Conservation (phyloP, 2,113 vertebrate genomes). For the Chrysochloris asiatica region DNA sequence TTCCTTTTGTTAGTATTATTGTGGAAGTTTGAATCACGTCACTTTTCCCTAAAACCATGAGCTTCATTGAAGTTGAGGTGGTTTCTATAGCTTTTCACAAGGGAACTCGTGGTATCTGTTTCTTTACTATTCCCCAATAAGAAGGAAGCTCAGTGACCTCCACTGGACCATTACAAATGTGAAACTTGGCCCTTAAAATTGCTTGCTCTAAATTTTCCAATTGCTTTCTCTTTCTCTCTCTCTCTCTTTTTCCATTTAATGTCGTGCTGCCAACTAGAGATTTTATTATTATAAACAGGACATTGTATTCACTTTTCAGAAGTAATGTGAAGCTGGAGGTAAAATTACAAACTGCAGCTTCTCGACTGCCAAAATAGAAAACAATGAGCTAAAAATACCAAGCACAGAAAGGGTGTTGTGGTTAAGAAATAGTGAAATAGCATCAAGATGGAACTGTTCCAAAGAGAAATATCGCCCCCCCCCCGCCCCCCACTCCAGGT, state of each 20-base stretch:
- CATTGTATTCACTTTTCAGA: slow-evolving; percentile 90
- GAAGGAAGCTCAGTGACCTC: slow-evolving; percentile 86
- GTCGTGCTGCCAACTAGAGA: slow-evolving; percentile 87
- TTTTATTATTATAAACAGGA: slow-evolving; percentile 92
- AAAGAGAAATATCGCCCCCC: slow-evolving; percentile 69
- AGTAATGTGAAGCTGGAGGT: slow-evolving; percentile 89
- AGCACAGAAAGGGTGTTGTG: slow-evolving; percentile 82
- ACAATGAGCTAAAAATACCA: slow-evolving; percentile 90
- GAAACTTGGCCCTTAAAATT: slow-evolving; percentile 88
- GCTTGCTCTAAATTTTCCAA: slow-evolving; percentile 90
- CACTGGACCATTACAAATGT: slow-evolving; percentile 87
- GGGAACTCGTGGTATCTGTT: slow-evolving; percentile 80
- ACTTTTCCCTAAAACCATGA: slow-evolving; percentile 72
- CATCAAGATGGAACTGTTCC: slow-evolving; percentile 75
- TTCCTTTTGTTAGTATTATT: slow-evolving; percentile 77
- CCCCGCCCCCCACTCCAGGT: slow-evolving; percentile 72
- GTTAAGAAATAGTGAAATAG: slow-evolving; percentile 79
- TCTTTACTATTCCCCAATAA: slow-evolving; percentile 83
- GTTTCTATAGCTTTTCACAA: slow-evolving; percentile 79
- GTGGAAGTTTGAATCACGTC: slow-evolving; percentile 78
- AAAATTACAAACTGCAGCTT: slow-evolving; percentile 88
- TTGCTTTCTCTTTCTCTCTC: slow-evolving; percentile 82
- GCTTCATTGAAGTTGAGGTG: slow-evolving; percentile 67
- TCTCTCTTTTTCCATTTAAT: slow-evolving; percentile 80
- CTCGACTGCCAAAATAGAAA: slow-evolving; percentile 88